Base-by-base conservation (phyloP, 2,888 invertebrate genomes). In the Willowsia nigromaculata region DNA sequence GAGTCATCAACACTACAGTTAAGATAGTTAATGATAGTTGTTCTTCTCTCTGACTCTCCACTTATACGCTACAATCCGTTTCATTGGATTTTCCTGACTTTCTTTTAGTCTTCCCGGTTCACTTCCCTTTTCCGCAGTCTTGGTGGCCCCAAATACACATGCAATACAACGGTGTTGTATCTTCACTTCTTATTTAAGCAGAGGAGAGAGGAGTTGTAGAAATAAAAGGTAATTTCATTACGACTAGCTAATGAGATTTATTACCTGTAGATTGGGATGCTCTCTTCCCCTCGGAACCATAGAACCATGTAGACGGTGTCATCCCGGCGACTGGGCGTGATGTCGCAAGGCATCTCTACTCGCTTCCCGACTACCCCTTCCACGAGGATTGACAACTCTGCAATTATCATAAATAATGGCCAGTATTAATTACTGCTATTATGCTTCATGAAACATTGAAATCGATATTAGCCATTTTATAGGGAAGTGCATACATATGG, bases 231-330 rank as follows among this genome's bases (percentile, higher is more conserved):
- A 89, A 89, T 89, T 89, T 89, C 85, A 89, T 85, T 85, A 85
- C 71, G 81, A 89, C 80, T 84, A 50, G 84, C 88, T 89, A 90
- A 90, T 86, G 83, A 85, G 86, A 86, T 86, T 90, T 86, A 83
- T 90, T 91, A 93, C 92, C 92, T 93, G 92, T 93, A 93, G 87
- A 93, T 93, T 84, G 92, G 92, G 88, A 93, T 91, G 88, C 91
- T 91, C 71, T 92, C 92, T 82, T 92, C 92, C 80, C 93, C 93
- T 59, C 93, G 90, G 94, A 97, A 97, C 97, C 97, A 97, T 50
- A 97, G 95, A 92, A 97, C 97, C 97, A 97, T 97, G 93, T 96
- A 96, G 88, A 97, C 97, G 37, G 96, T 96, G 94, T 97, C 97
- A 93, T 97, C 96, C 89, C 96, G 95, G 93, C 96, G 96, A 92